Evolutionary conservation across 2,888 invertebrate genomes (phyloP), one percentile per base, ranked within the genome.

Genomic region (Scaptomyza parva): DNA sequence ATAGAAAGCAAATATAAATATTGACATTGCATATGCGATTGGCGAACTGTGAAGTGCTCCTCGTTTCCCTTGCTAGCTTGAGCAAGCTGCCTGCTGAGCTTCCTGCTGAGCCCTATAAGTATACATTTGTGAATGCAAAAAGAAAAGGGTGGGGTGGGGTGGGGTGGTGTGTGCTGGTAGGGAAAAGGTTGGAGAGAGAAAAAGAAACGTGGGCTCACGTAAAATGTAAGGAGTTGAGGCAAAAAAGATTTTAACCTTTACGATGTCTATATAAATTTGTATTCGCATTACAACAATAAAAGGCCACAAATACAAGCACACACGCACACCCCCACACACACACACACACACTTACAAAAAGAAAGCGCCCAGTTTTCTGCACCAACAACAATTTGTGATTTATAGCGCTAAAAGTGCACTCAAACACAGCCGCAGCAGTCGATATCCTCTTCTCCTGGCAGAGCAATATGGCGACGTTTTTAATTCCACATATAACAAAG

Each of bases 231-330:
- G 70, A 70, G 70, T 70, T 77, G 78, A 48, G 68, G 64, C 70
- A 59, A 17, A 47, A 82, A 78, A 85, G 80, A 80, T 82, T 81
- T 75, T 75, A 77, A 89, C 86, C 88, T 88, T 87, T 88, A 87
- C 89, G 86, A 88, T 85, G 82, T 75, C 86, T 85, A 89, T 87
- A 88, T 87, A 87, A 86, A 88, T 88, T 88, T 86, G 89, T 88
- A 86, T 86, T 83, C 88, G 69, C 88, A 88, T 87, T 88, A 83
- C 86, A 87, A 86, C 76, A 87, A 87, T 78, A 87, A 83, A 86
- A 83, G 65, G 63, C 55, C 51, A 50, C 50, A 62, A 47, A 64
- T 11, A 18, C 44, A 43, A 5, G 3, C 41, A 35, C 35, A 14
- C 35, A 14, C n/a, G 11, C 14, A 26, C 12, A 12, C 12, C n/a